These are phyloP conservation scores for Bombylius discolor DNA, from an alignment of 2,888 invertebrate genomes.

Conservation along the genomic window DNA sequence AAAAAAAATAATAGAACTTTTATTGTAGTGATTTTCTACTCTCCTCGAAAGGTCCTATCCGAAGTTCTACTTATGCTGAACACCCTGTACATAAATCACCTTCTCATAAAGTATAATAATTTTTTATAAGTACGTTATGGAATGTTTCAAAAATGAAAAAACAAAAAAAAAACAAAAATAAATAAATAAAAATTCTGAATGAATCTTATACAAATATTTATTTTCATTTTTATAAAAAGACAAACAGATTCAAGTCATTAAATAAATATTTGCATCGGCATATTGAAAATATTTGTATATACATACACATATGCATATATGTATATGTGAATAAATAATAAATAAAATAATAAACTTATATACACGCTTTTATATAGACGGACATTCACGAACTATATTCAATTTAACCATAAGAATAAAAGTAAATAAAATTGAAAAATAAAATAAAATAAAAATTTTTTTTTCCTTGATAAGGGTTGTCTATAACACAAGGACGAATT, in stretches of 20 bases:
- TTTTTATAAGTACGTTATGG: too few relatives aligned
- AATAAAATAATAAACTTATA: neutral
- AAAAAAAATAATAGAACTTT: too few relatives aligned
- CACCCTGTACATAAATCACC: too few relatives aligned
- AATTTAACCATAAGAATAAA: neutral
- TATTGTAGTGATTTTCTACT: too few relatives aligned
- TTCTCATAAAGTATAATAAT: too few relatives aligned
- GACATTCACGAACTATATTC: neutral
- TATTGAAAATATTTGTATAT: neutral
- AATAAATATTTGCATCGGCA: conserved; percentile 9
- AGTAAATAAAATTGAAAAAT: neutral
- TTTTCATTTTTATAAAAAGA: conserved; percentile 11
- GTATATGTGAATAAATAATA: neutral
- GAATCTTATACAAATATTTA: conserved; percentile 2
- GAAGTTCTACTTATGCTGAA: too few relatives aligned
- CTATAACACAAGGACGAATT: neutral
- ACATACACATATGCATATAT: neutral
- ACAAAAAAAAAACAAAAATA: too few relatives aligned
- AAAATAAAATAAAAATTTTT: too few relatives aligned
- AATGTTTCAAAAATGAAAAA: too few relatives aligned
- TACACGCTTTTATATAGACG: neutral
- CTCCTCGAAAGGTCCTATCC: too few relatives aligned
- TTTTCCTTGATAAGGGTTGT: neutral
- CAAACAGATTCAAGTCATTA: conserved; percentile 13
- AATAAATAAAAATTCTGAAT: too few relatives aligned